Evolutionary conservation across 2,888 invertebrate genomes (phyloP), one percentile per base, ranked within the genome.

Genomic region (Colletes collaris): DNA sequence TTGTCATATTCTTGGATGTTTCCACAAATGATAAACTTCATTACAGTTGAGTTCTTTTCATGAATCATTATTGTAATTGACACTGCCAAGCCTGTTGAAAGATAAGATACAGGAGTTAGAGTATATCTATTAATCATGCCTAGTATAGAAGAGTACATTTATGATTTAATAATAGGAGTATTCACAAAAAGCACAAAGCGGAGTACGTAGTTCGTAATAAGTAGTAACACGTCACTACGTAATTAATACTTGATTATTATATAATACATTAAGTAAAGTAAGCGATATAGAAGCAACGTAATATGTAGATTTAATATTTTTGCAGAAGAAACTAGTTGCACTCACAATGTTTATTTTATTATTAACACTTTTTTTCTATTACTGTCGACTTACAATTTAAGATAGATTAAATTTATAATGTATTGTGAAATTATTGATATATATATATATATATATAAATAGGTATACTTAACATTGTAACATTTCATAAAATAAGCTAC

Each of bases 11-110:
- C 72, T 84, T 73, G 76, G 84, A 80, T 79, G 82, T 84, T 84
- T 69, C 84, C 71, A 56, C 46, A 27, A 65, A 60, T 49, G 40
- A 76, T 75, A 63, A 74, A 72, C 72, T 81, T 76, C 83, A 83
- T 86, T 81, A 75, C 81, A 83, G 70, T 88, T 86, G 80, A 86
- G 82, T 85, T 86, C 52, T 79, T 85, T 76, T 71, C 75, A 74
- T 84, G 81, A 84, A 82, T 75, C 76, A 83, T 89, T 83, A 83
- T 75, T 84, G 84, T 87, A 88, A 87, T 86, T 83, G 79, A 89
- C 89, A 90, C 90, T 90, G 90, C 90, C 90, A 90, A 85, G 80
- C 83, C 82, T 81, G 84, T 55, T 79, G 82, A 74, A 72, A 55
- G 69, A 74, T 65, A 79, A 27, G 11, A 68, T 19, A 11, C 58